phyloP scores from a whole-genome alignment of 2,888 invertebrate genomes.

The Acleris laterana region DNA sequence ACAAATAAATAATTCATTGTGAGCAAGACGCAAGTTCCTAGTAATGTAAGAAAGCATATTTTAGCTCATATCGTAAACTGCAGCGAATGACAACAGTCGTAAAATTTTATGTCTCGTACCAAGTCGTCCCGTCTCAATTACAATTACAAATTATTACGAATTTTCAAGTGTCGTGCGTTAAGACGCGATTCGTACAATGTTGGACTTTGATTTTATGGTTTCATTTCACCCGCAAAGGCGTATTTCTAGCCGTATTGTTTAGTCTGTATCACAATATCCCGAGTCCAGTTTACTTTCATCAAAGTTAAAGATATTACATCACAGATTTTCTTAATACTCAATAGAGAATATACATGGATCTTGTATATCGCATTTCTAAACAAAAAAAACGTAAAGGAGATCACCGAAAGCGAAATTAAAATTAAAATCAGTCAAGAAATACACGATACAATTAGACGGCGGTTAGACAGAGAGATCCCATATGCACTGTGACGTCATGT shows the following conservation, averaged over 20 bases:
- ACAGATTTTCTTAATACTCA: too few species aligned
- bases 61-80: conserved; percentile 77
- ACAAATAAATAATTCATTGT: conserved; percentile 79
- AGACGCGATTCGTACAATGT: conserved; percentile 56
- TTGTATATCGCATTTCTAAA: too few species aligned
- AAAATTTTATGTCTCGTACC: conserved; percentile 74
- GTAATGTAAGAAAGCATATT: conserved; percentile 74
- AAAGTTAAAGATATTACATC: too few species aligned
- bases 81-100: conserved; percentile 75
- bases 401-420: too few species aligned
- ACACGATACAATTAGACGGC: too few species aligned
- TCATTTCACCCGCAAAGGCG: conserved; percentile 11
- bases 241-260: not conserved
- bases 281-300: too few species aligned
- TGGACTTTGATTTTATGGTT: conserved; percentile 47
- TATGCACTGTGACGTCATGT: too few species aligned
- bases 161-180: conserved; percentile 67
- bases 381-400: too few species aligned
- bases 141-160: conserved; percentile 82
- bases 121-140: conserved; percentile 75
- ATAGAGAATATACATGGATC: too few species aligned
- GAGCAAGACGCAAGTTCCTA: conserved; percentile 63
- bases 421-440: too few species aligned
- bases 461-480: too few species aligned
- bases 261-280: not conserved